Evolutionary conservation across 2,797 vertebrate genomes (phyloP), one percentile per base, ranked within the genome.

Genomic region (Sardinella longiceps): DNA sequence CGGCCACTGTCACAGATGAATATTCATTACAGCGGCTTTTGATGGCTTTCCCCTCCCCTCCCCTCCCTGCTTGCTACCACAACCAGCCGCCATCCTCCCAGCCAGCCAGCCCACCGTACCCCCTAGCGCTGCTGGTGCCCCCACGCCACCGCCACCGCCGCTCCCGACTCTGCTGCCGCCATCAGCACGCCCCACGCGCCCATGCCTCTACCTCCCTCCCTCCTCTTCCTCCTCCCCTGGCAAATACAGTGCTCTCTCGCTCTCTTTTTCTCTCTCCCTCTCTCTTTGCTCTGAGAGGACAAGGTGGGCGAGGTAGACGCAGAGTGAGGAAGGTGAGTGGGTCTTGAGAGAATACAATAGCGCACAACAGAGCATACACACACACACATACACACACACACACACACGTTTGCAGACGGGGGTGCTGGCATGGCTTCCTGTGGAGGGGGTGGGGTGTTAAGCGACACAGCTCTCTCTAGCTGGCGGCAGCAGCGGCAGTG

Each of bases 11-110:
- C 87, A 88, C 85, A 86, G 83, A 90, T 91, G 90, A 90, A 90
- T 91, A 91, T 91, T 91, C 90, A 90, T 90, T 86, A 87, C 81
- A 85, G 80, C 87, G 86, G 86, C 87, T 90, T 88, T 88, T 43
- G 33, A 43, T 77, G 70, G 70, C 70, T 77, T 77, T 43, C 12
- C 82, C 45, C 56, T 5, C 43, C 48, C 39, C 25, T 14, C 83
- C 88, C 85, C 84, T n/a, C n/a, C n/a, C n/a, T n/a, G n/a, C n/a
- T n/a, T n/a, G n/a, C n/a, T n/a, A n/a, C n/a, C n/a, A n/a, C n/a
- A n/a, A n/a, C n/a, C n/a, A n/a, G n/a, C 87, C 83, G 87, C 87
- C 86, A 86, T 86, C 84, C 88, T 82, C 66, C 46, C 5, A 48
- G 81, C 84, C 87, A 82, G 53, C 46, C 5, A 48, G 81, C 84